These are phyloP conservation scores for Pelagia noctiluca DNA, from an alignment of 30 jellyfish, hydroid and myxozoan genomes.

Conservation along the genomic window DNA sequence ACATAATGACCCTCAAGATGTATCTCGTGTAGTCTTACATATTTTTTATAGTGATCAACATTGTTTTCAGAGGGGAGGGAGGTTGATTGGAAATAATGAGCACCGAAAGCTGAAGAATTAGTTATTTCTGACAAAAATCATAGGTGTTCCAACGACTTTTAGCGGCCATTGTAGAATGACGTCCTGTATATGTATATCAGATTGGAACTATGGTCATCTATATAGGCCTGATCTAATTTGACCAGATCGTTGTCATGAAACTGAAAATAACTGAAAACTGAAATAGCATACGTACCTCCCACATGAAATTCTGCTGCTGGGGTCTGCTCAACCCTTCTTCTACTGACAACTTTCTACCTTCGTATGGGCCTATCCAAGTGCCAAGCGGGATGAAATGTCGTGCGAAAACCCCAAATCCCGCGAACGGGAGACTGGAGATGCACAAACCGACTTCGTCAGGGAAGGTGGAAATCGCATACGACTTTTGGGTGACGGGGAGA, in stretches of 20 bases:
- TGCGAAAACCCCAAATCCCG: constrained; percentile 98
- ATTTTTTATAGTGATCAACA: no score
- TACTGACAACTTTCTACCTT: constrained; percentile 85
- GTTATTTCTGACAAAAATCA: no score
- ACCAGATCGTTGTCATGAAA: not conserved
- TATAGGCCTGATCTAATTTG: no score
- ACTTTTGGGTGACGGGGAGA: constrained; percentile 78
- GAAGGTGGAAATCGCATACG: constrained; percentile 95
- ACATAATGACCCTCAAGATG: no score
- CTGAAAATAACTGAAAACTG: not conserved
- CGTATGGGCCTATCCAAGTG: constrained; percentile 99
- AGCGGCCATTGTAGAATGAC: no score
- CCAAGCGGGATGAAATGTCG: constrained; percentile 94
- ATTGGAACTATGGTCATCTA: no score
- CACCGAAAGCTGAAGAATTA: no score
- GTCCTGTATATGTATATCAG: no score
- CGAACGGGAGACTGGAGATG: constrained; percentile 88
- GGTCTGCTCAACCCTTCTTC: constrained; percentile 93
- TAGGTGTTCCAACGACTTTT: no score
- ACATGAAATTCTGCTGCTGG: constrained; percentile 82
- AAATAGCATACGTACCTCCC: constrained; percentile 87
- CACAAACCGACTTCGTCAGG: constrained; percentile 99
- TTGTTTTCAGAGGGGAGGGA: no score
- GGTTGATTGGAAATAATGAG: no score
- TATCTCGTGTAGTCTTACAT: no score